These are phyloP conservation scores for Sphaerodactylus townsendi DNA, from an alignment of 2,113 vertebrate species.

Conservation along the genomic window DNA sequence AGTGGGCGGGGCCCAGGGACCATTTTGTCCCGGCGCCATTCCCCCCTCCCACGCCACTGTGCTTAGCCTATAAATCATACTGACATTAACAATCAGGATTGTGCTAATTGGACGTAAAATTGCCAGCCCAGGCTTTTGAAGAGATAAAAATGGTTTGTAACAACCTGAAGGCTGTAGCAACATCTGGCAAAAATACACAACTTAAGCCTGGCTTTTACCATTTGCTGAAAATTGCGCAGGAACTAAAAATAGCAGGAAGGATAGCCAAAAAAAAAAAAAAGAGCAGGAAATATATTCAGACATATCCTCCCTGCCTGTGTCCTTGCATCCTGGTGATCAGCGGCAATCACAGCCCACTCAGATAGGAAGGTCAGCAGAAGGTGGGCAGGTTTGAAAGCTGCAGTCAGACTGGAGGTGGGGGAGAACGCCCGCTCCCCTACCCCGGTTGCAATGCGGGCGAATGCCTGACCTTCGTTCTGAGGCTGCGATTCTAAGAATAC, in stretches of 20 bases:
- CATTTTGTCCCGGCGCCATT: no score
- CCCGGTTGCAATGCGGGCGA: not conserved
- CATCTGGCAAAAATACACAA: not conserved
- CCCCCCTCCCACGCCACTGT: no score
- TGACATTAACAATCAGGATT: not conserved
- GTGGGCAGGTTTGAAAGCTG: not conserved
- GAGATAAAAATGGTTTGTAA: not conserved
- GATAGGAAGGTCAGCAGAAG: not conserved
- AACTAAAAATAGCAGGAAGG: no score
- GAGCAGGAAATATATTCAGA: no score
- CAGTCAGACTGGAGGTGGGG: not conserved
- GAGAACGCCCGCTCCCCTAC: no score
- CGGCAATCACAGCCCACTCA: not conserved
- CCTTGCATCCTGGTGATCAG: not conserved
- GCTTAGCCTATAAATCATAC: no score
- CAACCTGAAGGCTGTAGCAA: not conserved
- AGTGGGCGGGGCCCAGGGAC: no score
- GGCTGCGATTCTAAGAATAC: no score
- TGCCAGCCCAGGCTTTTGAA: not conserved
- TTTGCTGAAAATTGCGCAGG: not conserved
- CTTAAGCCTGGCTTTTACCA: not conserved
- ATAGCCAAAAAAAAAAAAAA: no score
- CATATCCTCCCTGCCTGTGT: not conserved
- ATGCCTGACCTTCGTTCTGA: no score
- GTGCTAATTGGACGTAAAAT: not conserved